Conservation (phyloP, 2,888 invertebrate species). For the Gari tellinella region DNA sequence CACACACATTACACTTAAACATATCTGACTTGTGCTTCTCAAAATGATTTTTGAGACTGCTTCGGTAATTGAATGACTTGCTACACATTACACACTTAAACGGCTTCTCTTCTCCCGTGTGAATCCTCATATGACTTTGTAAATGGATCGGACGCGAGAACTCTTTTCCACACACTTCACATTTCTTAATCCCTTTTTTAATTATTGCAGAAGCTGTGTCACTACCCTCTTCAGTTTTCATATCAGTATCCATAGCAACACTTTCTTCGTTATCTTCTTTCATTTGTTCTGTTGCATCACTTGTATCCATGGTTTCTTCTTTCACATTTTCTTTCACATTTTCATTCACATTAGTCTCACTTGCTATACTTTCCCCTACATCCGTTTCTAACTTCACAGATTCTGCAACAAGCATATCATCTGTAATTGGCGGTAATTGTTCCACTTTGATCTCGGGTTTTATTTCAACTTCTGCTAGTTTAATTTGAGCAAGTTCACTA, state of each 20-base stretch:
- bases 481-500: neutral
- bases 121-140: constrained; percentile 37
- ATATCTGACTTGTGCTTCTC: constrained; percentile 55
- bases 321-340: neutral
- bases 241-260: too few relatives aligned
- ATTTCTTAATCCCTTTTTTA: constrained; percentile 40
- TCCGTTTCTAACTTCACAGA: neutral
- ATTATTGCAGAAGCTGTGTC: constrained; percentile 31
- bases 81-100: constrained; percentile 53
- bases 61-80: constrained; percentile 46
- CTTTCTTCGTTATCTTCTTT: neutral
- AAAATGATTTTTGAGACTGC: constrained; percentile 44
- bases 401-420: neutral
- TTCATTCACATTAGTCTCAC: neutral
- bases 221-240: too few relatives aligned
- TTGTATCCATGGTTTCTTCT: neutral
- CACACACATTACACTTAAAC: constrained; percentile 51
- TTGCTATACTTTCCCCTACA: neutral
- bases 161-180: constrained; percentile 46
- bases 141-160: constrained; percentile 47
- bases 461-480: neutral
- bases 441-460: constrained; percentile 10
- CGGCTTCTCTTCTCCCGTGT: constrained; percentile 39
- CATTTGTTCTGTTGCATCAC: neutral
- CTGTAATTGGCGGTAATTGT: neutral